Conservation (phyloP, 2,797 vertebrate species). For the Microcaecilia unicolor region DNA sequence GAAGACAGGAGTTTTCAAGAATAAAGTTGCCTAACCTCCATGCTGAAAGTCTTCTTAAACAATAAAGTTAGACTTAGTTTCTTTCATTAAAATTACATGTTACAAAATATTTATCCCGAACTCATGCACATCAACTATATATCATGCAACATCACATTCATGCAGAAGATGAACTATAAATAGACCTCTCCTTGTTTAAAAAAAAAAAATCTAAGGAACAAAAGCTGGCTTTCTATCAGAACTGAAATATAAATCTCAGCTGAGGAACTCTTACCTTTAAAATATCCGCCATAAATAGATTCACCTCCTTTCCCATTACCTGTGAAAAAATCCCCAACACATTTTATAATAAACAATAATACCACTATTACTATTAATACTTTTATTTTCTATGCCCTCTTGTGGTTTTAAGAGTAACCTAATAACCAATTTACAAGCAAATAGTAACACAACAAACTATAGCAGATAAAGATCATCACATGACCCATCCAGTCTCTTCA, state of each 20-base stretch:
- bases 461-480: too few species aligned
- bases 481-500: too few species aligned
- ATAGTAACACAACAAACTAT: too few species aligned
- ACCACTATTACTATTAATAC: too few species aligned
- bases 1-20: conserved; percentile 94
- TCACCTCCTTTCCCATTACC: conserved; percentile 98
- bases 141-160: conserved; percentile 79
- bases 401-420: too few species aligned
- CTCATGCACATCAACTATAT: conserved; percentile 62
- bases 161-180: conserved; percentile 67
- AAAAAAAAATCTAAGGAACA: too few species aligned
- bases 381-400: too few species aligned
- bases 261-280: conserved; percentile 82
- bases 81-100: conserved; percentile 56
- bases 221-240: conserved; percentile 40
- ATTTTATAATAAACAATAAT: too few species aligned
- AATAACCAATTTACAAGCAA: too few species aligned
- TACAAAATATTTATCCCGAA: conserved; percentile 48
- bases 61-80: conserved; percentile 65
- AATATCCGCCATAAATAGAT: conserved; percentile 96
- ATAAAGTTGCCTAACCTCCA: conserved; percentile 97
- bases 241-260: conserved; percentile 28
- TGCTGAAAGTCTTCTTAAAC: conserved; percentile 80
- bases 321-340: conserved; percentile 39
- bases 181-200: conserved; percentile 56